These are phyloP conservation scores for Drosophila paranaensis DNA, from an alignment of 2,888 invertebrate species.

Conservation along the genomic window DNA sequence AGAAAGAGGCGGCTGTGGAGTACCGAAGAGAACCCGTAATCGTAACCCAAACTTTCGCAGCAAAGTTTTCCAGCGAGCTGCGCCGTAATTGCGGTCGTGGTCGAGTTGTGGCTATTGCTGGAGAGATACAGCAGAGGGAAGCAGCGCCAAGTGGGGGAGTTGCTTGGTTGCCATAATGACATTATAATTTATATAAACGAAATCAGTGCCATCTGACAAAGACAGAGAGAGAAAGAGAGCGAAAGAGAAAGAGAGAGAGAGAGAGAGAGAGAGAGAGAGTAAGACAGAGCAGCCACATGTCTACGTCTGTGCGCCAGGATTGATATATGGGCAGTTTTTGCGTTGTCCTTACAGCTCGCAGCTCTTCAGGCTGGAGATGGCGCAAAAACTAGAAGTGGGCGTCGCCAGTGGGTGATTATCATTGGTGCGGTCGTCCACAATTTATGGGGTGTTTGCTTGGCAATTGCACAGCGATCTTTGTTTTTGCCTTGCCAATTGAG, in stretches of 20 bases:
- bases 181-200: conserved; percentile 84
- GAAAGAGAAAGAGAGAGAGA: conserved; percentile 14
- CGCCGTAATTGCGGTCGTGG: conserved; percentile 67
- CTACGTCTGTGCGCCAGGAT: conserved; percentile 48
- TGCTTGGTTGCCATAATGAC: conserved; percentile 81
- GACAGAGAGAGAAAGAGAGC: conserved; percentile 8
- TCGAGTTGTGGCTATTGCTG: conserved; percentile 36
- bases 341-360: conserved; percentile 31
- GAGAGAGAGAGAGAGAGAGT: conserved; percentile 3
- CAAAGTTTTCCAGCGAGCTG: conserved; percentile 54
- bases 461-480: conserved; percentile 60
- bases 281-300: conserved; percentile 38
- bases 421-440: conserved; percentile 51
- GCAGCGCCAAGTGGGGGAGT: conserved; percentile 25
- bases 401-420: conserved; percentile 60
- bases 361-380: conserved; percentile 17
- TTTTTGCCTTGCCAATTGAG: conserved; percentile 39
- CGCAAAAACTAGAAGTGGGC: conserved; percentile 47
- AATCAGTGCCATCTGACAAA: conserved; percentile 66
- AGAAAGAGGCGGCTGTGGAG: conserved; percentile 64
- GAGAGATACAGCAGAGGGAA: conserved; percentile 7
- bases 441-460: conserved; percentile 61
- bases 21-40: conserved; percentile 18
- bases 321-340: conserved; percentile 72
- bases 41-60: conserved; percentile 17